These are phyloP conservation scores for Trachurus trachurus DNA, from an alignment of 2,797 vertebrate genomes.

Conservation along the genomic window DNA sequence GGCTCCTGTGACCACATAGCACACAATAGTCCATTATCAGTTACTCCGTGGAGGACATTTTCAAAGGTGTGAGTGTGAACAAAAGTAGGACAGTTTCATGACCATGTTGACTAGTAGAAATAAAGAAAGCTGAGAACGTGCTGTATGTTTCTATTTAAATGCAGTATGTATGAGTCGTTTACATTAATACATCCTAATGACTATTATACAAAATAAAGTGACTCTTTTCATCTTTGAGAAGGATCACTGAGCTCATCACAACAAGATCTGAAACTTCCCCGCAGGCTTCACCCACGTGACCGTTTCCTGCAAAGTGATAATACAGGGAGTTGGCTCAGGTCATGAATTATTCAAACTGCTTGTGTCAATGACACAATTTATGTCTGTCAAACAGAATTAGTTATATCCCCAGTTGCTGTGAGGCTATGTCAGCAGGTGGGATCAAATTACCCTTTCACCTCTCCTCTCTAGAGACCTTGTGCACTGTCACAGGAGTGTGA, in stretches of 20 bases:
- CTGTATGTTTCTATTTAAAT: neutral
- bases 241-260: neutral
- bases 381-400: slow-evolving; percentile 70
- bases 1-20: slow-evolving; percentile 52
- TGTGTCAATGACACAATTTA: slow-evolving; percentile 72
- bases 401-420: slow-evolving; percentile 38
- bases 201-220: neutral
- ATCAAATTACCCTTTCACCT: slow-evolving; percentile 79
- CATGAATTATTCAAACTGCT: slow-evolving; percentile 77
- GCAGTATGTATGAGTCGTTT: neutral
- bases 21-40: slow-evolving; percentile 73
- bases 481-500: slow-evolving; percentile 53
- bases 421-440: slow-evolving; percentile 66
- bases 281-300: slow-evolving; percentile 11
- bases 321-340: slow-evolving; percentile 53
- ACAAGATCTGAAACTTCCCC: slow-evolving; percentile 1
- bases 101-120: neutral
- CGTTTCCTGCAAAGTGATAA: slow-evolving; percentile 62
- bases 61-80: slow-evolving; percentile 7
- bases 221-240: neutral
- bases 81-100: slow-evolving; percentile 7
- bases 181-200: neutral
- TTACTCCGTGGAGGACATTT: slow-evolving; percentile 56
- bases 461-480: slow-evolving; percentile 54
- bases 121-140: no score